Conservation (phyloP, 2,888 invertebrate genomes). For the Lasioglossum marginatum region DNA sequence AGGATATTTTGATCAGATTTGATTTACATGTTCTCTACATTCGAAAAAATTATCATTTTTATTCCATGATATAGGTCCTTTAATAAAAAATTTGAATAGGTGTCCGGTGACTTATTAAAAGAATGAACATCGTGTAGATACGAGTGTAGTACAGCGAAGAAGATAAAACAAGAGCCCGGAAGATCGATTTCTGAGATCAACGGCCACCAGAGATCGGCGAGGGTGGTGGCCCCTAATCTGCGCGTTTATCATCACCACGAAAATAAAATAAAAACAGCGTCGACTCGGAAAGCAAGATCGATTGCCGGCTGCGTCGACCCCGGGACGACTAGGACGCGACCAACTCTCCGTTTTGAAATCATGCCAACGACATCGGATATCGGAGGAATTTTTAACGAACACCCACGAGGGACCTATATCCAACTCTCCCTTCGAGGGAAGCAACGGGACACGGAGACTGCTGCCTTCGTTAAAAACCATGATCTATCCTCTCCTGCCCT, state of each 20-base stretch:
- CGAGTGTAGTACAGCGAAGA: constrained; percentile 6
- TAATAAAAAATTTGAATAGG: too few species aligned
- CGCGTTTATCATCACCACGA: constrained; percentile 58
- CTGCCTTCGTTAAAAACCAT: neutral
- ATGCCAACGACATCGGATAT: constrained; percentile 64
- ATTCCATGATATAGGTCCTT: too few species aligned
- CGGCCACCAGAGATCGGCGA: neutral
- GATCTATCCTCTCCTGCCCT: neutral
- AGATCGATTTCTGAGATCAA: constrained; percentile 20
- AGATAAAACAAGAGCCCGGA: constrained; percentile 13
- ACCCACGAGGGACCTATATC: constrained; percentile 33
- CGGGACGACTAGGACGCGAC: constrained; percentile 28
- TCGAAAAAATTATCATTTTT: too few species aligned
- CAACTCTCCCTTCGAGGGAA: constrained; percentile 2
- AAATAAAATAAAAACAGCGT: constrained; percentile 59
- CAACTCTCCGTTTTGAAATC: constrained; percentile 47
- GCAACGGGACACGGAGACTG: neutral
- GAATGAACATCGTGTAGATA: constrained; percentile 24
- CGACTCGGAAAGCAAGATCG: constrained; percentile 58
- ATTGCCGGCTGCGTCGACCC: constrained; percentile 44
- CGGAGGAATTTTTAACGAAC: constrained; percentile 58
- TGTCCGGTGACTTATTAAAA: neutral
- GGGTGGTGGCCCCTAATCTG: constrained; percentile 32
- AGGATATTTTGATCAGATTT: too few species aligned
- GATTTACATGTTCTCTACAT: too few species aligned